These are phyloP conservation scores for Actinia equina DNA, from an alignment of 64 coral and sea anemone genomes.

Conservation along the genomic window DNA sequence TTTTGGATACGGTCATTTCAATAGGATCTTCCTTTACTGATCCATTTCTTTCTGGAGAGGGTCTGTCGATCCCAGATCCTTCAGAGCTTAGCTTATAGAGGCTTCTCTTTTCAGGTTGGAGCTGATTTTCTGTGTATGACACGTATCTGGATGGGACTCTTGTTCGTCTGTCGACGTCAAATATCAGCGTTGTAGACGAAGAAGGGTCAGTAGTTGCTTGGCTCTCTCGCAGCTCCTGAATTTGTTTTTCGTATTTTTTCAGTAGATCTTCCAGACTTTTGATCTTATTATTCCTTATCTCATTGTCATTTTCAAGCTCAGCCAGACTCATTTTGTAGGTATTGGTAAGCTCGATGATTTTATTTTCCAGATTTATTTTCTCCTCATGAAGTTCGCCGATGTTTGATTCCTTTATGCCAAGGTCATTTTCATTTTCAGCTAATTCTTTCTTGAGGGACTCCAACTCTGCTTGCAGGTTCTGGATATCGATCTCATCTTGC, in stretches of 20 bases:
- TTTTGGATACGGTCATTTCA: background rate
- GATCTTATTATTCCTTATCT: slow-evolving; percentile 48
- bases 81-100: slow-evolving; percentile 14
- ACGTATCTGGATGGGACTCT: slow-evolving; percentile 10
- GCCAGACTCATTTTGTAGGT: slow-evolving; percentile 46
- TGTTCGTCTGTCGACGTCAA: slow-evolving; percentile 34
- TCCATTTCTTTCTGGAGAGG: background rate
- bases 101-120: slow-evolving; percentile 21
- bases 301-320: slow-evolving; percentile 51
- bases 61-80: slow-evolving; percentile 1
- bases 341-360: slow-evolving; percentile 50
- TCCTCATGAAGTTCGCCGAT: slow-evolving; percentile 29
- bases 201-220: slow-evolving; percentile 31
- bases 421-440: slow-evolving; percentile 33
- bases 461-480: slow-evolving; percentile 42
- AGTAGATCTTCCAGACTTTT: slow-evolving; percentile 42
- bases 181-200: slow-evolving; percentile 44
- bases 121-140: slow-evolving; percentile 21
- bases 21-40: background rate
- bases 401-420: background rate
- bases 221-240: slow-evolving; percentile 48
- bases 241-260: slow-evolving; percentile 48
- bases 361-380: slow-evolving; percentile 55
- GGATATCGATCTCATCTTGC: slow-evolving; percentile 38
- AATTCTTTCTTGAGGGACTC: slow-evolving; percentile 15